A percentile compares a stretch with the other conserved stretches of the same genome.
Evolutionary conservation across 2,888 invertebrate species (phyloP).

Genomic region (Bombylius discolor): DNA sequence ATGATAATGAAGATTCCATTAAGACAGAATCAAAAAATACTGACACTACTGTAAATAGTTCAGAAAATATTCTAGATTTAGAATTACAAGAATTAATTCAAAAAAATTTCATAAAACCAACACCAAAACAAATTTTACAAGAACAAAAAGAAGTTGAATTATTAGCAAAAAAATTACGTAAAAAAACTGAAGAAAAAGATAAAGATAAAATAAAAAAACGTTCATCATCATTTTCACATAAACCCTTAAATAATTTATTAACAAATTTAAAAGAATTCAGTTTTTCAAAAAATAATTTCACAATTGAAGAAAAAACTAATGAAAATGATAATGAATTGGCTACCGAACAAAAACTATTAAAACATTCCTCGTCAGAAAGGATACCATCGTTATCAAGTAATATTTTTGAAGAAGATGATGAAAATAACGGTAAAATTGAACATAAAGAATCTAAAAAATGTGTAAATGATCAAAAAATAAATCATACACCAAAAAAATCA

Average conservation of each 20-base stretch:
- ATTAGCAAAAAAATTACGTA: background rate
- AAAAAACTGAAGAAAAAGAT: background rate
- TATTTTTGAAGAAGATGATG: background rate
- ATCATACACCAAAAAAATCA: conserved; percentile 20
- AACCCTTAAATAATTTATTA: conserved; percentile 29
- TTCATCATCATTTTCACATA: conserved; percentile 33
- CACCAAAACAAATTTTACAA: background rate
- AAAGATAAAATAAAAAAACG: conserved; percentile 23
- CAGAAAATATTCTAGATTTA: background rate
- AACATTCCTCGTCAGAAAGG: background rate
- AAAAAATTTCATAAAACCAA: background rate
- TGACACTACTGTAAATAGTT: background rate
- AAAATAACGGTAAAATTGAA: too few relatives aligned
- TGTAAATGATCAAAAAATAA: background rate
- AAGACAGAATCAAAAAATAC: background rate
- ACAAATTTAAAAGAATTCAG: conserved; percentile 29
- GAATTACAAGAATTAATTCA: background rate
- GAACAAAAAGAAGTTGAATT: background rate
- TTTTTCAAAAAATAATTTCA: conserved; percentile 27
- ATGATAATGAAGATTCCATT: background rate
- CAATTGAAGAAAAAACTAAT: background rate
- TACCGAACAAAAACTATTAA: background rate
- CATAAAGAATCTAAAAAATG: too few relatives aligned
- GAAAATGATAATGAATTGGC: background rate
- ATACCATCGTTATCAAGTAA: background rate